A percentile compares a stretch with the other conserved stretches of the same genome.
These are phyloP conservation scores for Bombus waltoni DNA, from an alignment of 1,140 invertebrate genomes.

Conservation along the genomic window DNA sequence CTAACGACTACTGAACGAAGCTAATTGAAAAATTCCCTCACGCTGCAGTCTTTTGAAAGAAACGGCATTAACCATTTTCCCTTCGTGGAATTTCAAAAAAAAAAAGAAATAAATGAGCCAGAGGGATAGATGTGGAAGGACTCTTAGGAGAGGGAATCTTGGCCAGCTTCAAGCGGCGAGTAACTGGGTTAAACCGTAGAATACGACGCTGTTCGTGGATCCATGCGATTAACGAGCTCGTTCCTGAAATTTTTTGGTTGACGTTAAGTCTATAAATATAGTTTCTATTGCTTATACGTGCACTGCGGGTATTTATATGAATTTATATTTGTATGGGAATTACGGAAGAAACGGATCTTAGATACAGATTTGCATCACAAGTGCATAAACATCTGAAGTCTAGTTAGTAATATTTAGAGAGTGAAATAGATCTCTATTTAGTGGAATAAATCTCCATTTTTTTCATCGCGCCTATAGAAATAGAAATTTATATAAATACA, in stretches of 20 bases:
- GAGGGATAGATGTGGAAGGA: neutral
- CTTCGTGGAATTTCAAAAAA: neutral
- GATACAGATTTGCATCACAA: no score
- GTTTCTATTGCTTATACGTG: no score
- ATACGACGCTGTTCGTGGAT: neutral
- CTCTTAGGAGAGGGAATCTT: neutral
- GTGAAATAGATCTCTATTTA: no score
- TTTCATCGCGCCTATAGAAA: no score
- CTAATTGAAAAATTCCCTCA: conserved; percentile 52
- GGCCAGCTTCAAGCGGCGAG: neutral
- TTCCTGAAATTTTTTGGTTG: neutral
- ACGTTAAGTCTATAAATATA: neutral
- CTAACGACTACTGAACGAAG: conserved; percentile 6
- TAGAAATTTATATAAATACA: no score
- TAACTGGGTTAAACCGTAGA: conserved; percentile 13
- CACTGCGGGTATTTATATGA: no score
- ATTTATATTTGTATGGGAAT: no score
- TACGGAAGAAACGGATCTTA: no score
- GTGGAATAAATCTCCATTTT: no score
- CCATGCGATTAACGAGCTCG: neutral
- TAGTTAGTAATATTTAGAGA: no score
- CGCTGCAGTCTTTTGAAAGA: conserved; percentile 36
- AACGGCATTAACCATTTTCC: conserved; percentile 26
- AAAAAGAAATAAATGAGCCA: neutral
- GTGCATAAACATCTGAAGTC: no score